These are phyloP conservation scores for Acleris sparsana DNA, from an alignment of 2,888 invertebrate species.

Conservation along the genomic window DNA sequence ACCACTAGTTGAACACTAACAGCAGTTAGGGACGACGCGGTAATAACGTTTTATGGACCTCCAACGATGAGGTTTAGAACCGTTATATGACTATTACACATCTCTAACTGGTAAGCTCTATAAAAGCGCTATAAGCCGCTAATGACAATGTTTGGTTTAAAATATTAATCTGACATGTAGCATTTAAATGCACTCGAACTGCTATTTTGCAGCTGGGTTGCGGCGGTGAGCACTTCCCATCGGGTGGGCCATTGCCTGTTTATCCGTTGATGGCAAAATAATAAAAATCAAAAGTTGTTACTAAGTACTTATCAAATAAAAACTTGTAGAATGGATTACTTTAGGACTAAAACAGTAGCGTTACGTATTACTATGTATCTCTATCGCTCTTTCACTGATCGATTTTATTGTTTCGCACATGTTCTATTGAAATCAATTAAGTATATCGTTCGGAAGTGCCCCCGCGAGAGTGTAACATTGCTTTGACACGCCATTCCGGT, in stretches of 20 bases:
- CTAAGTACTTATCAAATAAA: no score
- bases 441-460: conserved; percentile 10
- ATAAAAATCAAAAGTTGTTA: no score
- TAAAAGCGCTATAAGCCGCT: neutral
- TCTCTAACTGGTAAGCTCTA: neutral
- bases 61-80: conserved; percentile 1
- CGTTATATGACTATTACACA: neutral
- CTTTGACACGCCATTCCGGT: conserved; percentile 26
- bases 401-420: neutral
- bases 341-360: no score
- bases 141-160: neutral
- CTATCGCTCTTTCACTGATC: neutral
- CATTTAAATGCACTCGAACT: no score
- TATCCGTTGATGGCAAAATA: no score
- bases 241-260: no score
- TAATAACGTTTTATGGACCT: conserved; percentile 12
- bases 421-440: neutral
- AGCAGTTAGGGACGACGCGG: neutral
- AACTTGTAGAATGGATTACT: no score
- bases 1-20: no score
- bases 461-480: conserved; percentile 17
- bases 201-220: no score
- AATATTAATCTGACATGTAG: no score
- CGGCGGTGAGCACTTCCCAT: no score
- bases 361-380: no score